Evolutionary conservation across 1,140 invertebrate species (phyloP), one percentile per base, ranked within the genome.

Genomic region (Brachionus sp.): DNA sequence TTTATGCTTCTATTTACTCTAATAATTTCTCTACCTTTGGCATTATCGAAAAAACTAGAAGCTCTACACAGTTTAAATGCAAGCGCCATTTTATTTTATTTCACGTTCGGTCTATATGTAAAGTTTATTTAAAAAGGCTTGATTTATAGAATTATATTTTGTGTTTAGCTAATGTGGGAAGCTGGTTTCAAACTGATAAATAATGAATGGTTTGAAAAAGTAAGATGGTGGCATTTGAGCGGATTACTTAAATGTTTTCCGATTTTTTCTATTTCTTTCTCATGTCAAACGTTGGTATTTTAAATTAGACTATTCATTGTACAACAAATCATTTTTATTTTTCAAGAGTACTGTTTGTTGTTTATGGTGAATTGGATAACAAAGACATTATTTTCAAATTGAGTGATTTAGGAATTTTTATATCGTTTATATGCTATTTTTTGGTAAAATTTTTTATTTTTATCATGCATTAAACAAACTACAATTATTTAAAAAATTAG

Each of bases 231-330:
- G 85, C 42, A 84, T 66, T 53, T 78, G 2, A 78, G 68, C 44
- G 85, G 85, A 16, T 73, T 86, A 13, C 66, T 86, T n/a, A 70
- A 83, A 35, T 85, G 95, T 88, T 90, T 98, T 84, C 96, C 96
- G 0, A 97, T 98, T 84, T 95, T 97, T 89, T 93, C 94, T 23
- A 95, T 97, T 93, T 95, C 95, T 1, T 90, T 97, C 57, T 96
- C 94, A 84, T 97, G 95, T 90, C 95, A 98, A 91, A 96, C 95
- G 91, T 94, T 89, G 44, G 19, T 75, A 23, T 46, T 46, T 25
- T 13, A 42, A 25, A 46, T 19, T 23, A 0, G 19, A 57, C 7
- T 57, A 42, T 16, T 42, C 5, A 50, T 77, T 13, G 4, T 29
- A 1, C 10, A 29, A 7, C 9, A n/a, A 33, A 35, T n/a, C 42